Conservation (phyloP, 2,797 vertebrate species). For the Sciurus vulgaris region DNA sequence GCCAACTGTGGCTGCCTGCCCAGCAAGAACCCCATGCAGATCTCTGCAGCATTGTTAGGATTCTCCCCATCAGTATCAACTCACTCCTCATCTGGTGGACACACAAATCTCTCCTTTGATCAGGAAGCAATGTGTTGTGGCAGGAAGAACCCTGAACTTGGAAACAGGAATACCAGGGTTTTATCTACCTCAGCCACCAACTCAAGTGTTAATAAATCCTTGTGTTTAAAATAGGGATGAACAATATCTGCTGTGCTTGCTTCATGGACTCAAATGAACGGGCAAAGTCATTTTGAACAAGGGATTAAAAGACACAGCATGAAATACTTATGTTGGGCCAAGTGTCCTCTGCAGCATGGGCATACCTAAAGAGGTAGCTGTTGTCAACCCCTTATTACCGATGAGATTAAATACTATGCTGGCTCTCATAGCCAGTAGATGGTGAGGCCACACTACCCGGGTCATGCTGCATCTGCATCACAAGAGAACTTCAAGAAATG, state of each 20-base stretch:
- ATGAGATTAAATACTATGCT: background rate
- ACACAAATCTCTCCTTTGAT: background rate
- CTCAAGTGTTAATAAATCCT: background rate
- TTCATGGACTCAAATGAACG: background rate
- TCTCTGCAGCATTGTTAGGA: background rate
- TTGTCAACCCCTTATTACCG: background rate
- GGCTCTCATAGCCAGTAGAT: background rate
- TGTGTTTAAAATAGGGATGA: background rate
- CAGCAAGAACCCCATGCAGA: background rate
- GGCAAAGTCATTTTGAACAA: background rate
- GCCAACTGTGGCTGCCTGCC: conserved; percentile 62
- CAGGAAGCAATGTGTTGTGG: background rate
- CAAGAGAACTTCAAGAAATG: background rate
- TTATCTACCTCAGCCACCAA: background rate
- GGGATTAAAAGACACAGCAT: background rate
- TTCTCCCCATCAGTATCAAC: background rate
- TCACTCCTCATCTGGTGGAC: background rate
- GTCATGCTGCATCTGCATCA: no score
- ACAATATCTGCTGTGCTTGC: background rate
- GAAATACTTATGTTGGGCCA: background rate
- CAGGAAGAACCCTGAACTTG: background rate
- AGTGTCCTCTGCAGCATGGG: background rate
- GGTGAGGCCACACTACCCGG: background rate
- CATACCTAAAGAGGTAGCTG: background rate
- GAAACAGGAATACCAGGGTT: background rate